Base-by-base conservation (phyloP, 2,888 invertebrate genomes). In the Cotesia congregata region DNA sequence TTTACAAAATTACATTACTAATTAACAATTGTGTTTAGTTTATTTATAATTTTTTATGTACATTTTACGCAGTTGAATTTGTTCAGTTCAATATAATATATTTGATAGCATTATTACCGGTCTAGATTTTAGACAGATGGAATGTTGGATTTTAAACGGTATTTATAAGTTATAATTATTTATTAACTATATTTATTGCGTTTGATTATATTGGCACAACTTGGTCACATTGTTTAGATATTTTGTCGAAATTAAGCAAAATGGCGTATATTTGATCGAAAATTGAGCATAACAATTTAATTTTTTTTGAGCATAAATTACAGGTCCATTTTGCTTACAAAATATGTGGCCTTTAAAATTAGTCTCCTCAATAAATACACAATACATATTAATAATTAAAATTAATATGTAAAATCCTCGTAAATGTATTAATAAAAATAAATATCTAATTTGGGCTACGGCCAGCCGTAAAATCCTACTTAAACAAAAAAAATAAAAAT, bases 11-110 rank as follows among this genome's bases (percentile, higher is more conserved):
- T 62, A 62, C n/a, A 20, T 60, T 6, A 30, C 38, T 59, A 30
- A 20, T 38, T 39, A 17, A 12, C 15, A 62, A 62, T 70, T 74
- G 68, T 75, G 15, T 20, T 78, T 72, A 75, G 67, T 17, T 62
- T 17, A 62, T 62, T 30, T 30, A 30, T 30, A 30, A 30, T 30
- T 30, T 30, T 30, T 30, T 62, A 17, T 62, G 62, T 62, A 62
- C 62, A 15, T 77, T 79, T 78, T 79, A 77, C 78, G 77, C 79
- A 75, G 65, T 64, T 41, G 2, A 75, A 73, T 71, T 50, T 50
- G 50, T 50, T 50, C 50, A 50, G 50, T 50, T 50, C 50, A 50
- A 50, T 50, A 7, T 50, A 50, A 9, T 50, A 50, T 50, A 41
- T 50, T 50, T 50, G 30, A 30, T 30, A 30, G 30, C 30, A 30